These are phyloP conservation scores for Cyanoderma ruficeps DNA, from an alignment of 2,113 vertebrate species.

Conservation along the genomic window DNA sequence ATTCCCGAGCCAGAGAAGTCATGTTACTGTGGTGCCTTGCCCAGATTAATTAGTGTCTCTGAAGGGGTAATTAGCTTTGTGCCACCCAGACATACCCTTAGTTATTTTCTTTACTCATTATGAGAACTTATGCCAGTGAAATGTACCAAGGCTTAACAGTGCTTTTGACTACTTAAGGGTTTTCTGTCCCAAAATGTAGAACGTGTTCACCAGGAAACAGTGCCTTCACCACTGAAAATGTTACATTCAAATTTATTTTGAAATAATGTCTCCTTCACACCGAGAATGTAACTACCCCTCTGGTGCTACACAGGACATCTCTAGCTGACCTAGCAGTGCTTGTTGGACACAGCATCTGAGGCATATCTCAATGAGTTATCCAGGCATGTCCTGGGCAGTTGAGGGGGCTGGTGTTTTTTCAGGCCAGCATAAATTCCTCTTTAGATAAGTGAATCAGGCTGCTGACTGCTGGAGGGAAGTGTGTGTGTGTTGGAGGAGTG, in stretches of 20 bases:
- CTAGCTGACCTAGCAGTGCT: not conserved
- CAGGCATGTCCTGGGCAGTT: not conserved
- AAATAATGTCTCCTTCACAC: not conserved
- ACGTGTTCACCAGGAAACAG: not conserved
- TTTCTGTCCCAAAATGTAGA: not conserved
- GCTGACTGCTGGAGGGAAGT: not conserved
- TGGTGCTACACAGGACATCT: not conserved
- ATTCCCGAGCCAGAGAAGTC: not conserved
- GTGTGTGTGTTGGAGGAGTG: not conserved
- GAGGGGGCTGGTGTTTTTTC: constrained; percentile 8
- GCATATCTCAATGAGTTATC: not conserved
- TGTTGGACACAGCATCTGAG: not conserved
- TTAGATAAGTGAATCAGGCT: not conserved
- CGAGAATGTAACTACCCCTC: not conserved
- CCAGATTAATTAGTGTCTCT: constrained; percentile 12
- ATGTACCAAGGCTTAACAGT: not conserved
- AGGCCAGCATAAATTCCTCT: constrained; percentile 4
- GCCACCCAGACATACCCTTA: not conserved
- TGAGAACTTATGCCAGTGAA: not conserved
- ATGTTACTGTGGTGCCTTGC: not conserved
- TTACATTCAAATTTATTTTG: not conserved
- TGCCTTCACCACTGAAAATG: not conserved
- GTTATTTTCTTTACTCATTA: not conserved
- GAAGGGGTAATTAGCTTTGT: constrained; percentile 22
- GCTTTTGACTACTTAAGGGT: not conserved